Evolutionary conservation across 1,140 invertebrate genomes (phyloP), one percentile per base, ranked within the genome.

Genomic region (Pseudomyrmex dendroicus): DNA sequence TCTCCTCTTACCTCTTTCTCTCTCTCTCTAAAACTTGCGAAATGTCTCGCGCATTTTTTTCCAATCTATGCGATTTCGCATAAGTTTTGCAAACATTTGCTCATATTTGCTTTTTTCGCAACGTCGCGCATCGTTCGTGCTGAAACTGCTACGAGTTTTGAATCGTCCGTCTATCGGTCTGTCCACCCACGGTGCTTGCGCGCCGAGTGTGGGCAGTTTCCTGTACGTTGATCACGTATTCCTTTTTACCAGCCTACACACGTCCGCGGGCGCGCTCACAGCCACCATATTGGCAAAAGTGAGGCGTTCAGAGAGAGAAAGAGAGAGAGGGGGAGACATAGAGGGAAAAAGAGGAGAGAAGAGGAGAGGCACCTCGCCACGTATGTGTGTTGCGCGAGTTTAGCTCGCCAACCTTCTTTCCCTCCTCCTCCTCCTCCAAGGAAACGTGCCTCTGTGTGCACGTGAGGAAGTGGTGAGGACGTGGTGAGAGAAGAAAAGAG

Each of bases 141-240:
- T 70, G 64, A 78, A 78, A 48, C 54, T 78, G 66, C 76, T 57
- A 66, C 87, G 86, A 88, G 67, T 88, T 64, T 62, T 73, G 80
- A 82, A 84, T 84, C 73, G 77, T 63, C 73, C 74, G 87, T 85
- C 77, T 73, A 67, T 84, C 67, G 61, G 57, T 85, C 72, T 73
- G 70, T 90, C 89, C 84, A 77, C 88, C 89, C 87, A 92, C 91
- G 88, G 20, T 78, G 76, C 87, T 87, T 83, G 84, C 70, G 73
- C 89, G 83, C 83, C 86, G 86, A 89, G 91, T 91, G 91, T 92
- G 86, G 91, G 91, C 86, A 83, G 90, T 88, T 91, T 91, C 91
- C 91, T 91, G 91, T 86, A 89, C 87, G 88, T 90, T 88, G 90
- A 89, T 92, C 90, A 90, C 89, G 90, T 89, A 91, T 90, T 87